Evolutionary conservation across 1,140 invertebrate species (phyloP), one percentile per base, ranked within the genome.

Genomic region (Drosophila trapezifrons): DNA sequence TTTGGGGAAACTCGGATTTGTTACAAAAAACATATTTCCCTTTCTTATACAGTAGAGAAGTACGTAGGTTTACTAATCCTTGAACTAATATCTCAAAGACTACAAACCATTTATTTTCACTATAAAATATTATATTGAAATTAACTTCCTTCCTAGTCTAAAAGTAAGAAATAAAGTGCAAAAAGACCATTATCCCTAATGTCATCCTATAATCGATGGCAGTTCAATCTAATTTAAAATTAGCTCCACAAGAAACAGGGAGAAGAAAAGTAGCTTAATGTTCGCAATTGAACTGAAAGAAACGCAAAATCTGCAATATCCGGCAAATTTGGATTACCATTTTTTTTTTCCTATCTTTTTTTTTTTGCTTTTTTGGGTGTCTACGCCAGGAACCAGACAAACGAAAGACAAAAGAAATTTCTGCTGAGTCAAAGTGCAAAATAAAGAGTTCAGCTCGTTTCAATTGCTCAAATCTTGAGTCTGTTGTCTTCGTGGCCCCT

Each of bases 221-320:
- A 35, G 0, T 20, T 52, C 12, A 35, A 20, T 52, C 1, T 20
- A 35, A 35, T 20, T 32, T 32, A 18, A 18, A 51, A 52, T 52
- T 35, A 52, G 29, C 49, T 20, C 4, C 29, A 52, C 10, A 1
- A 15, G 17, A 52, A 9, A 15, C 22, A 29, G 17, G 10, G 4
- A 27, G 10, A 45, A 45, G 12, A 57, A 35, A 59, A 52, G 20
- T 55, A 17, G 22, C 20, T 62, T 37, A 13, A 20, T 13, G 9
- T 12, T 38, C 3, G n/a, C 37, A 67, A 80, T 67, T 64, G 62
- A 66, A 72, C 32, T 37, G 54, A 72, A 63, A 72, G 47, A 73
- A 80, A 45, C 57, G 56, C 64, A 38, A 73, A 66, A 84, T 84
- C 63, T 80, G 81, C 81, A 80, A 84, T 80, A 80, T 84, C 73